A percentile compares a stretch with the other conserved stretches of the same genome.
Conservation (phyloP, 2,113 vertebrate genomes). For the Gallinago undulata region DNA sequence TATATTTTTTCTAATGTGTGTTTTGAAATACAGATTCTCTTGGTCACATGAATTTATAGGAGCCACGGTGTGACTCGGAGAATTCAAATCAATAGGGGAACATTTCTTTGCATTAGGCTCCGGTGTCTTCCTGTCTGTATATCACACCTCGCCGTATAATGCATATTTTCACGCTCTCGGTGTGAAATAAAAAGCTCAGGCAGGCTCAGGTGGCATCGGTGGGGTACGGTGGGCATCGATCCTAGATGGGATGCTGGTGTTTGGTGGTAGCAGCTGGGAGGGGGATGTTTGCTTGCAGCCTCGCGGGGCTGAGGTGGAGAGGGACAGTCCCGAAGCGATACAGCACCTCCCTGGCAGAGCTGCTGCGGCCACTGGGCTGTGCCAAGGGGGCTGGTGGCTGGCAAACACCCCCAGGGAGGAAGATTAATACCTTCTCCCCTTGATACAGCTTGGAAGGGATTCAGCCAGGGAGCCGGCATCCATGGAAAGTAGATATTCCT, state of each 20-base stretch:
- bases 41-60: constrained; percentile 23
- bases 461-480: not conserved
- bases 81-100: constrained; percentile 26
- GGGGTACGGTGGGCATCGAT: not conserved
- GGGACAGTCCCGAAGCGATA: not conserved
- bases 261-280: not conserved
- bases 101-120: not conserved
- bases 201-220: not conserved
- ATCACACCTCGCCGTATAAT: not conserved
- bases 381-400: not conserved
- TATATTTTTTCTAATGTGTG: constrained; percentile 62
- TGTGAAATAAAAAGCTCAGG: not conserved
- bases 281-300: fast-evolving
- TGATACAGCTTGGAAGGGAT: not conserved
- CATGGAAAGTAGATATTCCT: not conserved
- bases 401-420: not conserved
- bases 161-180: not conserved
- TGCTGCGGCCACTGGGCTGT: not conserved
- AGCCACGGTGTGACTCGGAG: not conserved
- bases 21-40: constrained; percentile 62
- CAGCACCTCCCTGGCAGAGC: not conserved
- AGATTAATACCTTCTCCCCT: not conserved
- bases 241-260: not conserved
- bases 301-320: not conserved
- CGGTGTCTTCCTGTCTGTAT: not conserved